Conservation (phyloP, 1,140 invertebrate species). For the Ostrea edulis region DNA sequence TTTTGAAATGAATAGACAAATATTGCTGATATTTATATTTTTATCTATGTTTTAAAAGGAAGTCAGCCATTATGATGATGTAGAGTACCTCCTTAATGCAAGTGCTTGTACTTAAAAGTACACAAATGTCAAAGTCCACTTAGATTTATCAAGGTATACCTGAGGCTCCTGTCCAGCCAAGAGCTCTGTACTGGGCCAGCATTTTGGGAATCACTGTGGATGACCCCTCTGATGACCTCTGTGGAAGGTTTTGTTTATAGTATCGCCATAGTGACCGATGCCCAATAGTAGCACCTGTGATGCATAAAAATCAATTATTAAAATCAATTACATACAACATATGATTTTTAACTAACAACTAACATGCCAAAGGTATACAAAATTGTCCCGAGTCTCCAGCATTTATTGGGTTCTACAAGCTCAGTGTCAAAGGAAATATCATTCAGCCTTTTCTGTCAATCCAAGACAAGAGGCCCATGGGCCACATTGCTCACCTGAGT, state of each 20-base stretch:
- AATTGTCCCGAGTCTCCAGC: not conserved
- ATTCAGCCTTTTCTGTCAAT: too few relatives aligned
- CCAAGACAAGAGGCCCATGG: too few relatives aligned
- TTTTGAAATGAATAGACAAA: too few relatives aligned
- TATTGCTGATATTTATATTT: too few relatives aligned
- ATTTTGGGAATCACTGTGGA: slow-evolving; percentile 79
- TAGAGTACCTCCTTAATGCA: too few relatives aligned
- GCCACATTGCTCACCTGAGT: too few relatives aligned
- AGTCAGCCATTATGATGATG: too few relatives aligned
- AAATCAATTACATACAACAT: not conserved
- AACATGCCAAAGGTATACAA: not conserved
- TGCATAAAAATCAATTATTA: not conserved
- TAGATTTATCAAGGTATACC: slow-evolving; percentile 60
- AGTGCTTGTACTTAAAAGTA: too few relatives aligned
- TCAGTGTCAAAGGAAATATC: too few relatives aligned
- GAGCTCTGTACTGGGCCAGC: slow-evolving; percentile 88
- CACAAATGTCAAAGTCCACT: too few relatives aligned
- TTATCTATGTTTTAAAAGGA: too few relatives aligned
- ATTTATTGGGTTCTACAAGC: not conserved
- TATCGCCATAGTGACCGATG: slow-evolving; percentile 92
- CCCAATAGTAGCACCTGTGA: slow-evolving; percentile 91
- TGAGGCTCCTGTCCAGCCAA: slow-evolving; percentile 89
- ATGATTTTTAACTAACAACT: not conserved
- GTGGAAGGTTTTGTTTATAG: slow-evolving; percentile 81
- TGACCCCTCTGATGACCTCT: slow-evolving; percentile 60